Base-by-base conservation (phyloP, 2,888 invertebrate species). In the Bombyx huttoni region DNA sequence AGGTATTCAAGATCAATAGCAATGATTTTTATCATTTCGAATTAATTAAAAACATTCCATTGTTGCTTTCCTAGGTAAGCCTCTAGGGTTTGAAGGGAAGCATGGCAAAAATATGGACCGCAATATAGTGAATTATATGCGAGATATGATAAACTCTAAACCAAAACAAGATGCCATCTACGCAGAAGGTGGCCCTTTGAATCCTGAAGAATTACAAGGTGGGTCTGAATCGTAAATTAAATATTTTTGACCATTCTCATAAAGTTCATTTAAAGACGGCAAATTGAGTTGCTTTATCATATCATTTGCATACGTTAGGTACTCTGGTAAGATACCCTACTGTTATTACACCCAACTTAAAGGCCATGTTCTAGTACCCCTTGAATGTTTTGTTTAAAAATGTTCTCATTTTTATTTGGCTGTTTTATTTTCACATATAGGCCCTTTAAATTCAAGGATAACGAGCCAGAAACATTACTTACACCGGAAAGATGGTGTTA, bases 131-230 rank as follows among this genome's bases (percentile, higher is more conserved):
- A 83, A 87, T 58, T 81, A 80, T 53, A 84, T 83, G 84, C 70
- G 74, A 50, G 75, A 79, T 53, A 70, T 82, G 45, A 70, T 81
- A 46, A 71, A 77, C 56, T 69, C 81, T 33, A 79, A 82, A 55
- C 57, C 70, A 47, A 80, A 81, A 62, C 75, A 80, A 50, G 78
- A 68, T 47, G 75, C 77, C 13, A 59, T 87, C 46, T 86, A 84
- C 55, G 80, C 87, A 7, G 88, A 88, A 65, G 88, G 88, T 53
- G 88, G 88, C 34, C 86, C 86, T 13, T 65, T 88, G 14, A 76
- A 76, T 61, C 70, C 78, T 53, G 78, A 82, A 49, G 85, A 86
- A 52, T 52, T 81, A 50, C 75, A 82, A 67, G 84, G 87, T 85
- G 66, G 72, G 76, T 64, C 51, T 49, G 47, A 34, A 48, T 57